phyloP scores from a whole-genome alignment of 2,888 invertebrate species.

The Lasioglossum figueresi region DNA sequence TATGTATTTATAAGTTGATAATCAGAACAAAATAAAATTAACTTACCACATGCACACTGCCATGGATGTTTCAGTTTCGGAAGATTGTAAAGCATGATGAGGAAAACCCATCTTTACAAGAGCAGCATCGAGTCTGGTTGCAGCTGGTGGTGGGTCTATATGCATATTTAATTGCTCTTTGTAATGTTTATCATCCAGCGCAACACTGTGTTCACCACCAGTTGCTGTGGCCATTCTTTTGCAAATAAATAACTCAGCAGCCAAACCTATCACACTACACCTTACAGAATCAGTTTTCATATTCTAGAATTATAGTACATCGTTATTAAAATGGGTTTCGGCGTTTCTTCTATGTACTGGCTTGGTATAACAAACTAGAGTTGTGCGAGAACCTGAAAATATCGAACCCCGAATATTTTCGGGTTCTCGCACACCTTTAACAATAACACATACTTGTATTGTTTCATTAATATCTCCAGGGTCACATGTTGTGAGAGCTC shows the following conservation, averaged over 20 bases:
- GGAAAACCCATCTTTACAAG: slow-evolving; percentile 99
- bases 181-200: slow-evolving; percentile 92
- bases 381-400: neutral
- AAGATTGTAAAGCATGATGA: slow-evolving; percentile 88
- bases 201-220: slow-evolving; percentile 93
- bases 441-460: slow-evolving; percentile 85
- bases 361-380: neutral
- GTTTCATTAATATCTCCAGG: slow-evolving; percentile 96
- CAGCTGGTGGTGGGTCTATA: slow-evolving; percentile 90
- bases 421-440: neutral
- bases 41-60: slow-evolving; percentile 96
- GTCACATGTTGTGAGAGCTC: slow-evolving; percentile 98
- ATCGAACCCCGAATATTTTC: neutral
- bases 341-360: neutral
- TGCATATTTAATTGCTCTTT: slow-evolving; percentile 88
- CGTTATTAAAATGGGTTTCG: slow-evolving; percentile 13
- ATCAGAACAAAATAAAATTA: slow-evolving; percentile 73
- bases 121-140: slow-evolving; percentile 89
- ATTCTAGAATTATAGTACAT: slow-evolving; percentile 83
- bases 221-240: slow-evolving; percentile 94
- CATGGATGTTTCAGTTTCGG: slow-evolving; percentile 88
- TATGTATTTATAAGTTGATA: neutral
- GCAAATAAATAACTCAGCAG: slow-evolving; percentile 97
- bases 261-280: slow-evolving; percentile 97
- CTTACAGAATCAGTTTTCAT: slow-evolving; percentile 93